Evolutionary conservation across 1,140 invertebrate species (phyloP).

Genomic region (Drosophila sp.): DNA sequence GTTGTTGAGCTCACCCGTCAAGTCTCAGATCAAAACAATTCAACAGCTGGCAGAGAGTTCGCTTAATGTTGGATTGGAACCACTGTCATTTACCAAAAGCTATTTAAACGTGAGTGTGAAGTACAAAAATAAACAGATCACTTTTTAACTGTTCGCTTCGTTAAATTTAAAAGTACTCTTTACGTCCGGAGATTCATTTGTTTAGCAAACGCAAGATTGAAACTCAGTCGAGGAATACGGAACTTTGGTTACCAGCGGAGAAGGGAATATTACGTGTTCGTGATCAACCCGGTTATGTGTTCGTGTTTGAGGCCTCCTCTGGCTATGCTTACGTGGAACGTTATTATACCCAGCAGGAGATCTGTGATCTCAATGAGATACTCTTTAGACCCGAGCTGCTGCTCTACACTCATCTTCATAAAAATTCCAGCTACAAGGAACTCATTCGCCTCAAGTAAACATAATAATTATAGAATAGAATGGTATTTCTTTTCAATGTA

Average conservation of each 20-base stretch:
- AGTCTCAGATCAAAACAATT: slow-evolving; percentile 73
- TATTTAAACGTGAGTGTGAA: slow-evolving; percentile 74
- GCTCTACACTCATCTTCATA: slow-evolving; percentile 64
- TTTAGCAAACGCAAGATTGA: slow-evolving; percentile 70
- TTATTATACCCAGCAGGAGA: slow-evolving; percentile 65
- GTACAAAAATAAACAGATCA: background rate
- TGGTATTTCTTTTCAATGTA: too few species aligned
- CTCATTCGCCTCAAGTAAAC: slow-evolving; percentile 62
- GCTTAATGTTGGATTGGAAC: slow-evolving; percentile 69
- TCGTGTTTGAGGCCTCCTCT: slow-evolving; percentile 61
- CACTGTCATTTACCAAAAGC: slow-evolving; percentile 65
- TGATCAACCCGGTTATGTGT: slow-evolving; percentile 76
- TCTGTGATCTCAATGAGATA: slow-evolving; percentile 79
- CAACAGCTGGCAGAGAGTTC: slow-evolving; percentile 75
- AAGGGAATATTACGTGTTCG: slow-evolving; percentile 66
- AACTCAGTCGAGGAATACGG: slow-evolving; percentile 36
- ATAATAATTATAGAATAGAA: too few species aligned
- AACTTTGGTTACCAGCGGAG: slow-evolving; percentile 72
- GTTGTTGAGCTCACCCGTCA: slow-evolving; percentile 73
- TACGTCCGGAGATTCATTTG: slow-evolving; percentile 55
- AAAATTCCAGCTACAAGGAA: slow-evolving; percentile 77
- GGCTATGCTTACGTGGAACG: slow-evolving; percentile 70
- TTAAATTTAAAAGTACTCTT: slow-evolving; percentile 53
- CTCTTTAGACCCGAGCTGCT: slow-evolving; percentile 64
- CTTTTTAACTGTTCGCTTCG: background rate